Base-by-base conservation (phyloP, 2,797 vertebrate genomes). In the Huso huso region DNA sequence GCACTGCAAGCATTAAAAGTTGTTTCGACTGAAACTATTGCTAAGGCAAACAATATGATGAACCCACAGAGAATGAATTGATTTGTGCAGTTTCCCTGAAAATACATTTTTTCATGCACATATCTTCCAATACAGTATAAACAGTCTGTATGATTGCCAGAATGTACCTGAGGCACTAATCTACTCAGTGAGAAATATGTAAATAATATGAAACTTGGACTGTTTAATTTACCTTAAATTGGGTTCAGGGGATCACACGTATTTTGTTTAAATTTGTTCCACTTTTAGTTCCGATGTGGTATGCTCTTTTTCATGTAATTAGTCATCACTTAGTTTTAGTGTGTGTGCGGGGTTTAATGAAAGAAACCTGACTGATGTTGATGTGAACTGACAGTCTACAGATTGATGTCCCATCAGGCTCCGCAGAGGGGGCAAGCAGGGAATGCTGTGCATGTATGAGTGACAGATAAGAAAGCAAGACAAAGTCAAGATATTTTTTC, bases 321-420 rank as follows among this genome's bases (percentile, higher is more conserved):
- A 66, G 65, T 66, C 18, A n/a, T 66, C 65, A 66, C 53, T 66
- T 66, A 64, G 63, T 51, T 66, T 49, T 66, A 49, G 7, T 18
- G 6, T 18, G 8, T 37, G 63, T 51, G 15, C 51, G 9, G 53
- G 69, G 51, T 61, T 62, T 62, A 53, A 53, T 57, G 49, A 61
- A 50, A 53, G 61, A 13, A 6, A 50, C 51, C 15, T 11, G 52
- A 59, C 65, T 66, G 69, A 70, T 66, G 59, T 52, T 70, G 59
- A 66, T 66, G 65, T 49, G 48, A 66, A 50, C 58, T 70, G 65
- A 70, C 65, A 67, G 11, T 50, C 8, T 53, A 53, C 64, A 66
- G 69, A 70, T 63, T 70, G 69, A 70, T 66, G 51, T 57, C 18
- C 64, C 49, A 48, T 62, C 68, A 70, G 51, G 49, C 55, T 59